Evolutionary conservation across 1,140 invertebrate species (phyloP), one percentile per base, ranked within the genome.

Genomic region (Notospermus geniculatus): DNA sequence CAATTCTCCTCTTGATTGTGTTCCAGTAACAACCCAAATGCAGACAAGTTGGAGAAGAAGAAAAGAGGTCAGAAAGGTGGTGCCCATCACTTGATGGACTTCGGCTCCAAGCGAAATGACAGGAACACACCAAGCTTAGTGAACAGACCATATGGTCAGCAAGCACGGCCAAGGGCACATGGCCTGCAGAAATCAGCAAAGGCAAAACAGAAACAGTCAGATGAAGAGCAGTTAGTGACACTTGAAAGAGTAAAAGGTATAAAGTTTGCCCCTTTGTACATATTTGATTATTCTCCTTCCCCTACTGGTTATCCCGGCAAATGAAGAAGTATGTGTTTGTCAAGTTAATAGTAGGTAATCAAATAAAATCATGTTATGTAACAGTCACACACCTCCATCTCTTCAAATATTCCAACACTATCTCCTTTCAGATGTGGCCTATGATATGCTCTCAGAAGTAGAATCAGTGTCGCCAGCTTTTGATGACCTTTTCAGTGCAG

Each of bases 21-120:
- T 56, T 65, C 39, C 59, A 76, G 74, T 62, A 72, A 72, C 46
- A 73, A 73, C 62, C 71, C 72, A 41, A 69, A 68, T 69, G 73
- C 72, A 36, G 76, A 78, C 52, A 74, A 67, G 60, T 66, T 73
- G 57, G 69, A 71, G n/a, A 70, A 71, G 30, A 65, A 70, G 54
- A 71, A 67, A 56, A 70, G 69, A 64, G 55, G 23, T 13, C n/a
- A 60, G 17, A 57, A 50, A 45, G 36, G 55, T 13, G 19, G 39
- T 13, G 67, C 62, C 28, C 73, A 73, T 50, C 71, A 59, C 30
- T 36, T 57, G 41, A 57, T 73, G 46, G 46, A 50, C 19, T 50
- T 50, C 59, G 71, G 69, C 41, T 72, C 63, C 50, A 71, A 72
- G 52, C 58, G 68, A 58, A 68, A 61, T 65, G 72, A 76, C 54